Evolutionary conservation across 2,888 invertebrate genomes (phyloP).

Genomic region (Philhelius pedissequus): DNA sequence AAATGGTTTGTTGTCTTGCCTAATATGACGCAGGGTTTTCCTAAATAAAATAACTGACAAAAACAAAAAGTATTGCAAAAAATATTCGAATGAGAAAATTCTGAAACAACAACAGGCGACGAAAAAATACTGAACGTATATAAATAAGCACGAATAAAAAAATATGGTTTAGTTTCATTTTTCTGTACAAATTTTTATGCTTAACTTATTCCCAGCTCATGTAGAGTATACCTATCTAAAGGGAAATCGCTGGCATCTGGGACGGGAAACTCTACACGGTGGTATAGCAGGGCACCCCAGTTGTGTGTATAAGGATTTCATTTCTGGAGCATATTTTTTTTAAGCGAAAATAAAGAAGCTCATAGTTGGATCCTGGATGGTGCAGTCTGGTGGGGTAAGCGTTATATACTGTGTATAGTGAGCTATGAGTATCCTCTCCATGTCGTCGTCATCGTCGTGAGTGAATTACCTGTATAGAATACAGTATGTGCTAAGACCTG

Average conservation of each 20-base stretch:
- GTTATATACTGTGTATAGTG: not conserved
- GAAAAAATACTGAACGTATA: conserved; percentile 1
- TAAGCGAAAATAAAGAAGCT: conserved; percentile 2
- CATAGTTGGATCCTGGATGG: not conserved
- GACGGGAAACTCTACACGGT: not conserved
- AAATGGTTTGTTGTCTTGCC: no score
- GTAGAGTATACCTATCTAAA: not conserved
- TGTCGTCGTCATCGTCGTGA: not conserved
- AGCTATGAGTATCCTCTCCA: no score
- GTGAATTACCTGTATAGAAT: conserved; percentile 57
- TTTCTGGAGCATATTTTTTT: conserved; percentile 23
- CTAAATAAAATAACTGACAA: no score
- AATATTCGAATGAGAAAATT: no score
- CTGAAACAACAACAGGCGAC: conserved; percentile 2
- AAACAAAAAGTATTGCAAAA: no score
- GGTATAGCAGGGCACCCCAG: not conserved
- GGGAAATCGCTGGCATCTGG: not conserved
- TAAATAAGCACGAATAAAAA: conserved; percentile 14
- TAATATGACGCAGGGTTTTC: no score
- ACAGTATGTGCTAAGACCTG: conserved; percentile 48
- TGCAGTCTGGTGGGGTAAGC: not conserved
- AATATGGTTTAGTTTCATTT: conserved; percentile 3
- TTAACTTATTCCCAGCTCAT: conserved; percentile 44
- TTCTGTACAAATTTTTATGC: conserved; percentile 24
- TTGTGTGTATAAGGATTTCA: conserved; percentile 6